Conservation (phyloP, 2,797 vertebrate species). For the Aplochiton taeniatus region DNA sequence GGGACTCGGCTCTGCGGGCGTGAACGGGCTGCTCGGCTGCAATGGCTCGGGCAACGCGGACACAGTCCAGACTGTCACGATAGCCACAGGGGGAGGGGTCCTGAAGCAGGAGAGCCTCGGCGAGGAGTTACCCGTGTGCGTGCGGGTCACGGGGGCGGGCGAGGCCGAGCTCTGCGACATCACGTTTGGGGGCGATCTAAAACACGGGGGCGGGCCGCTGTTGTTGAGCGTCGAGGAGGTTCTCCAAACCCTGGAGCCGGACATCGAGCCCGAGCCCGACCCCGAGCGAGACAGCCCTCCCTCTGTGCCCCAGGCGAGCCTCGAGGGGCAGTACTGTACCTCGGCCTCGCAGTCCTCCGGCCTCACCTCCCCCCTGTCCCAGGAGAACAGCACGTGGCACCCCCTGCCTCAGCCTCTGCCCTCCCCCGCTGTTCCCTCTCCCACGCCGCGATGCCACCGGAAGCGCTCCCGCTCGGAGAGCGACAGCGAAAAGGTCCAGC, state of each 20-base stretch:
- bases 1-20: constrained; percentile 69
- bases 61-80: constrained; percentile 67
- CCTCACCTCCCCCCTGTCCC: constrained; percentile 63
- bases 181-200: constrained; percentile 88
- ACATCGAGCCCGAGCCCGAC: constrained; percentile 78
- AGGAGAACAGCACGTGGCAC: constrained; percentile 67
- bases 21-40: constrained; percentile 90
- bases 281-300: constrained; percentile 55
- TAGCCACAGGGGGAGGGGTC: constrained; percentile 67
- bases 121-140: constrained; percentile 83
- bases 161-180: constrained; percentile 84
- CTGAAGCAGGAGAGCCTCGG: constrained; percentile 85
- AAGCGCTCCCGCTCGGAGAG: constrained; percentile 97
- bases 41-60: constrained; percentile 86
- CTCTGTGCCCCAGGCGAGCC: constrained; percentile 73
- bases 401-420: constrained; percentile 79
- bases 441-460: constrained; percentile 85
- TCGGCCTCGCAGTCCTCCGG: constrained; percentile 50
- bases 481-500: constrained; percentile 95
- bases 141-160: constrained; percentile 73
- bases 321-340: constrained; percentile 85
- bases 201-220: constrained; percentile 85
- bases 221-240: constrained; percentile 96
- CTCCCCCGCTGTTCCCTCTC: constrained; percentile 80
- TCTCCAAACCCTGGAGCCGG: constrained; percentile 91